Percentiles rank a stretch among this genome's conserved stretches.
Evolutionary conservation across 2,113 vertebrate species (phyloP).

Genomic region (Pyxicephalus adspersus): DNA sequence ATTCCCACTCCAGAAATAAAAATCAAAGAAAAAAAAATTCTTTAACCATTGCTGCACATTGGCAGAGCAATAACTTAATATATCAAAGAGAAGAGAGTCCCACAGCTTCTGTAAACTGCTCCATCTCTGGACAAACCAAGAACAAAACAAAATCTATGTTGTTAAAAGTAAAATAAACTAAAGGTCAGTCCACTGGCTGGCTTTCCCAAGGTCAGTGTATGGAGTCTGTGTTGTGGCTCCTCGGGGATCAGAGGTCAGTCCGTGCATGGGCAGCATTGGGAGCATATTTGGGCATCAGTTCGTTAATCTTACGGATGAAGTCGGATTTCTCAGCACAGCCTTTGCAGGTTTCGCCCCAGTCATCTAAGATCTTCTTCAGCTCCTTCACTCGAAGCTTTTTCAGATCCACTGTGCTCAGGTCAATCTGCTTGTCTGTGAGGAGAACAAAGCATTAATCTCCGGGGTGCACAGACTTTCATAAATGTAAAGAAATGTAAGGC

Average conservation of each 20-base stretch:
- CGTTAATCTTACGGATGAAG: slow-evolving; percentile 94
- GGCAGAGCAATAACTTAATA: slow-evolving; percentile 22
- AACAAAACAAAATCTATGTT: slow-evolving; percentile 14
- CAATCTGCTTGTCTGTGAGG: slow-evolving; percentile 90
- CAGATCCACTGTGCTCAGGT: slow-evolving; percentile 90
- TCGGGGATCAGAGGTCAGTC: slow-evolving; percentile 83
- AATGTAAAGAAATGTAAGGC: too few relatives aligned
- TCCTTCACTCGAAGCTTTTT: slow-evolving; percentile 96
- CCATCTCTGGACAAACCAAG: not conserved
- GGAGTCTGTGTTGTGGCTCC: not conserved
- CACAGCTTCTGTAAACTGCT: not conserved
- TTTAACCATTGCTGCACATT: not conserved
- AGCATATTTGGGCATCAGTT: slow-evolving; percentile 96
- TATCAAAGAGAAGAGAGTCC: not conserved
- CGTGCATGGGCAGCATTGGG: slow-evolving; percentile 86
- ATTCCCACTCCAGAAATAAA: slow-evolving; percentile 62
- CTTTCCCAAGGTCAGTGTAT: not conserved
- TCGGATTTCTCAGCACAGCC: slow-evolving; percentile 95
- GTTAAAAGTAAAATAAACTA: slow-evolving; percentile 59
- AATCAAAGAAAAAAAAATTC: slow-evolving; percentile 39
- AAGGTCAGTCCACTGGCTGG: slow-evolving; percentile 2
- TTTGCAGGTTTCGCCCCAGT: slow-evolving; percentile 95
- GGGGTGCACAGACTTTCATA: too few relatives aligned
- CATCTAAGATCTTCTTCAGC: slow-evolving; percentile 95
- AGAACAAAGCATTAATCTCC: slow-evolving; percentile 40